A percentile compares a stretch with the other conserved stretches of the same genome.
Evolutionary conservation across 35 echinoderm and acorn worm genomes (phyloP).

Genomic region (Holothuria glaberrima): DNA sequence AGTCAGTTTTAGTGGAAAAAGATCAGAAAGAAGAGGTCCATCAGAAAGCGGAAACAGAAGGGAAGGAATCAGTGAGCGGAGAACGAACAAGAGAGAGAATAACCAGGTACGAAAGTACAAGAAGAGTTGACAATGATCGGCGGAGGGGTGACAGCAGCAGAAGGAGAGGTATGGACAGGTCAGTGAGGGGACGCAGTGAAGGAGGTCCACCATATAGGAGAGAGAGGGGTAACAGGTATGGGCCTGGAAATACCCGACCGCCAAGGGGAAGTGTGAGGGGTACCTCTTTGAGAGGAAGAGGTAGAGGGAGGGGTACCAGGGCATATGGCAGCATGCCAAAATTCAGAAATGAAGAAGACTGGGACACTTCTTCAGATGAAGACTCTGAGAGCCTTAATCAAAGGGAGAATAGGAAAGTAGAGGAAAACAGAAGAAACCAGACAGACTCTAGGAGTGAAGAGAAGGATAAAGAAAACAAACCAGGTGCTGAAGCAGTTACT

Average conservation of each 20-base stretch:
- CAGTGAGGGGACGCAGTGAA: slow-evolving; percentile 40
- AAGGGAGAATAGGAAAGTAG: neutral
- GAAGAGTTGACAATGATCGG: neutral
- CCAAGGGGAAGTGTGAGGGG: slow-evolving; percentile 16
- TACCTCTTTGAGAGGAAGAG: slow-evolving; percentile 51
- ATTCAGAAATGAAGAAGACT: slow-evolving; percentile 66
- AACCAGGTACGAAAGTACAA: slow-evolving; percentile 2
- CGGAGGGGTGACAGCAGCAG: slow-evolving; percentile 59
- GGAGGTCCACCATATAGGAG: slow-evolving; percentile 36
- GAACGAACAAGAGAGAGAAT: slow-evolving; percentile 19
- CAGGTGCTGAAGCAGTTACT: neutral
- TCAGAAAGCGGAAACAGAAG: neutral
- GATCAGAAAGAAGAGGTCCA: neutral
- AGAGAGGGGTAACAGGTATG: slow-evolving; percentile 43
- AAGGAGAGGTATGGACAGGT: slow-evolving; percentile 21
- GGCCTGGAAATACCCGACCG: slow-evolving; percentile 9
- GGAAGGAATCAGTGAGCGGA: neutral
- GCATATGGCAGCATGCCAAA: neutral
- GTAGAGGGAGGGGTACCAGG: slow-evolving; percentile 70
- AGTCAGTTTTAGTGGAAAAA: neutral
- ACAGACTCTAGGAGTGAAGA: slow-evolving; percentile 14
- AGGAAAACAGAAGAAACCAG: neutral
- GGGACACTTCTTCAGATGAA: slow-evolving; percentile 57
- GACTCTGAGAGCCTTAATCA: slow-evolving; percentile 49
- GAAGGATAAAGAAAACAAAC: slow-evolving; percentile 39